A percentile compares a stretch with the other conserved stretches of the same genome.
Conservation (phyloP, 92 coral and sea anemone genomes). For the Epizoanthus stellaris region DNA sequence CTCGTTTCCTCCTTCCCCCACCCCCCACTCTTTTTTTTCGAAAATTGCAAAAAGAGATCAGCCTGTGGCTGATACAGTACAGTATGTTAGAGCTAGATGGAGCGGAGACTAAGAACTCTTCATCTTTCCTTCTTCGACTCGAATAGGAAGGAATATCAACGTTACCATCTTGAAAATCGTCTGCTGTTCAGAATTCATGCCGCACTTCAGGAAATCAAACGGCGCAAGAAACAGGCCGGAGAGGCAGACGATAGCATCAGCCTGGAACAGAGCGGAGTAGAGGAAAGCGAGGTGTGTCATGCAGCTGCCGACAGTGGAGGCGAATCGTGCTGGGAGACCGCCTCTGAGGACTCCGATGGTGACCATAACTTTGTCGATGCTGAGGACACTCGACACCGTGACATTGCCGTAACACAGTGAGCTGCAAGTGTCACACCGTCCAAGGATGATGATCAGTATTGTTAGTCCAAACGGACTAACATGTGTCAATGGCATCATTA, state of each 20-base stretch:
- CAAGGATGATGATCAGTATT: not conserved
- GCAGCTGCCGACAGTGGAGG: slow-evolving; percentile 19
- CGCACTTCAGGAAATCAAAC: slow-evolving; percentile 82
- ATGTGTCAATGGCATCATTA: slow-evolving; percentile 6
- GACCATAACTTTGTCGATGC: slow-evolving; percentile 41
- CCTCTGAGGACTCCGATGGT: slow-evolving; percentile 19
- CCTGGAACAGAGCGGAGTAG: not conserved
- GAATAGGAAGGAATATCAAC: slow-evolving; percentile 84
- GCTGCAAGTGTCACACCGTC: not conserved
- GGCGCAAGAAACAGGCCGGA: slow-evolving; percentile 52
- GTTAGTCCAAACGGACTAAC: not conserved
- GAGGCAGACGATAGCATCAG: slow-evolving; percentile 25
- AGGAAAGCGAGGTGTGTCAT: not conserved
- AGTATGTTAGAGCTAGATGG: not conserved
- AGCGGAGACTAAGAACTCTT: not conserved
- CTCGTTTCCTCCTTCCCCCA: too few species aligned
- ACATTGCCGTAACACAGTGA: not conserved
- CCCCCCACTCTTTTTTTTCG: too few species aligned
- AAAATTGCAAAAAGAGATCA: too few species aligned
- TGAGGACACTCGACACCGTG: not conserved
- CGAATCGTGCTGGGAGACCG: slow-evolving; percentile 34
- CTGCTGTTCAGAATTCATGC: slow-evolving; percentile 93
- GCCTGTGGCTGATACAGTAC: not conserved
- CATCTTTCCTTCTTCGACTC: not conserved
- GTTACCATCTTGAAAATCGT: slow-evolving; percentile 89